Evolutionary conservation across 2,113 vertebrate species (phyloP).

Genomic region (Casuarius casuarius): DNA sequence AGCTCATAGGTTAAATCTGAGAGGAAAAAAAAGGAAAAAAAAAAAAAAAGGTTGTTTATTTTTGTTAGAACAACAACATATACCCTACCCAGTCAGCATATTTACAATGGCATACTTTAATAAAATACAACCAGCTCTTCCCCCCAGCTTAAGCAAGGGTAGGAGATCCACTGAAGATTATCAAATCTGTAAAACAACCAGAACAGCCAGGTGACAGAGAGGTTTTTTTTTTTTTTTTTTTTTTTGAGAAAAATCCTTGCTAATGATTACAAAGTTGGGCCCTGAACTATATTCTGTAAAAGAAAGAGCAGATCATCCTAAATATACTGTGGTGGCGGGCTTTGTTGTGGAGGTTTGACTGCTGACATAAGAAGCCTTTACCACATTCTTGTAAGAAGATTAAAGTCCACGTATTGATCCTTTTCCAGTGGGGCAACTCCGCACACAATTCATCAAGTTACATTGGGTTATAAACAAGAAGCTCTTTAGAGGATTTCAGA

Average conservation of each 20-base stretch:
- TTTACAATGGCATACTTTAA: not conserved
- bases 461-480: not conserved
- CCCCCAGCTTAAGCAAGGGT: not conserved
- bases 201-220: not conserved
- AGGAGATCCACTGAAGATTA: not conserved
- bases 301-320: not conserved
- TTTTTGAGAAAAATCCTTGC: not conserved
- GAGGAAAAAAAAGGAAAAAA: constrained; percentile 31
- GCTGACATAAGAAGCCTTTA: fast-evolving
- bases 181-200: not conserved
- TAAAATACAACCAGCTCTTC: not conserved
- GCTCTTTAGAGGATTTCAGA: not conserved
- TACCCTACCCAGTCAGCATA: not conserved
- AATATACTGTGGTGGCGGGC: fast-evolving
- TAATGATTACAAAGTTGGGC: not conserved
- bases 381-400: too few species aligned
- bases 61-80: not conserved
- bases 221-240: not conserved
- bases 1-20: constrained; percentile 96
- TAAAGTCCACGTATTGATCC: not conserved
- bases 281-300: fast-evolving
- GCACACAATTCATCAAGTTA: not conserved
- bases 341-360: not conserved
- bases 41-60: not conserved
- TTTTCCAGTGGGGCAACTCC: too few species aligned